Conservation (phyloP, 1,140 invertebrate genomes). For the Drosophila repletoides region DNA sequence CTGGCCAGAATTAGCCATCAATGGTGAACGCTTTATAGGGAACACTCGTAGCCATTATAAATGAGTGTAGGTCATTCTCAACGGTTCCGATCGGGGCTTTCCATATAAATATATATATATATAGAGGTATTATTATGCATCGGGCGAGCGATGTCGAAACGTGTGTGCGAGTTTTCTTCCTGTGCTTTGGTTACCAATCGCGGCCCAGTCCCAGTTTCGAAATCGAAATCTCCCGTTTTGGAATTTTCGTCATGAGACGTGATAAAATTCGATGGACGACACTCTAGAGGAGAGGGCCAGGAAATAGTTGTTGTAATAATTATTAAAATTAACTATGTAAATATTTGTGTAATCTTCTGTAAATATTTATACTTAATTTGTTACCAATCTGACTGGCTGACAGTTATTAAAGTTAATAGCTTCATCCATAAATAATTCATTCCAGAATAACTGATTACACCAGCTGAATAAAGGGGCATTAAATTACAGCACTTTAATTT, state of each 20-base stretch:
- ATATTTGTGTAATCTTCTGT: no score
- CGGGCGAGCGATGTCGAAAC: conserved; percentile 62
- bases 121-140: conserved; percentile 62
- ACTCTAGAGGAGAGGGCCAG: no score
- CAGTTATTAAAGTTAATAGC: no score
- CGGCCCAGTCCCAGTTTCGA: conserved; percentile 72
- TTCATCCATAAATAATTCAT: no score
- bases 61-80: conserved; percentile 28
- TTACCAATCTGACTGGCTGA: no score
- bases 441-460: no score
- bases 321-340: no score
- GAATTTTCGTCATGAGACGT: conserved; percentile 62
- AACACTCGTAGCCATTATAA: no score
- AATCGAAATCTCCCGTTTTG: conserved; percentile 34
- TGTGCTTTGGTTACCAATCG: conserved; percentile 67
- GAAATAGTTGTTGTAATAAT: neutral
- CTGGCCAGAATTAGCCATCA: conserved; percentile 4
- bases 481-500: no score
- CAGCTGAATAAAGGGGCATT: no score
- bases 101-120: conserved; percentile 17
- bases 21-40: no score
- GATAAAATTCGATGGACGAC: conserved; percentile 65
- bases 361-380: no score
- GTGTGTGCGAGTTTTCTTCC: conserved; percentile 58
- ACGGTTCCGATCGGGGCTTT: conserved; percentile 43